Evolutionary conservation across 2,888 invertebrate genomes (phyloP), one percentile per base, ranked within the genome.

Genomic region (Galerucella nymphaeae): DNA sequence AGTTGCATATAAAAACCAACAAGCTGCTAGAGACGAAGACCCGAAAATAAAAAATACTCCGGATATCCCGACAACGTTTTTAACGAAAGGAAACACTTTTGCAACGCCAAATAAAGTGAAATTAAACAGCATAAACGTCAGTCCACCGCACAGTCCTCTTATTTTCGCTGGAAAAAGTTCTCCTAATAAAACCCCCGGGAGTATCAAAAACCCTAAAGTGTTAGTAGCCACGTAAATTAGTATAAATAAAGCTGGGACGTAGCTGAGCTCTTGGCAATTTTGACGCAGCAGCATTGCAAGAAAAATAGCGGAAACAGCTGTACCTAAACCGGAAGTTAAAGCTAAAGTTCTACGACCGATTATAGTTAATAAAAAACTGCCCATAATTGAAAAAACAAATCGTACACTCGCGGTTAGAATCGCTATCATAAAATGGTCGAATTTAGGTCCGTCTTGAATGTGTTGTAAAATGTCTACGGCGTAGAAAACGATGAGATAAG

Each of bases 401-500:
- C 94, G 88, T 2, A 93, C 90, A 13, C 90, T 84, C 0, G 93
- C 94, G 0, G 93, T 93, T 75, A 92, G 88, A 73, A 93, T 91
- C 0, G 94, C 94, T 0, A 92, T 92, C 72, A 89, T 81, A 74
- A 89, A 89, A 59, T 87, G 87, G 76, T 89, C 87, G 18, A 88
- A 74, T 23, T 76, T 81, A 67, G 82, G 78, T 4, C 89, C 90
- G 70, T 90, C 87, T 58, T 81, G 78, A 67, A 88, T 85, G 71
- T 91, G 90, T 9, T 89, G 86, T 10, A 94, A 88, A 71, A 94
- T 92, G 79, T 93, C 92, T 0, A 93, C 92, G 0, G 93, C 94
- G 82, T 94, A 94, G 86, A 94, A 94, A 70, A 94, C 92, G 70
- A 94, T 90, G 14, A 94, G 88, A 82, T 93, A 94, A 18, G 93